A percentile compares a stretch with the other conserved stretches of the same genome.
phyloP scores from a whole-genome alignment of 2,113 vertebrate genomes.

The Pungitius pungitius region DNA sequence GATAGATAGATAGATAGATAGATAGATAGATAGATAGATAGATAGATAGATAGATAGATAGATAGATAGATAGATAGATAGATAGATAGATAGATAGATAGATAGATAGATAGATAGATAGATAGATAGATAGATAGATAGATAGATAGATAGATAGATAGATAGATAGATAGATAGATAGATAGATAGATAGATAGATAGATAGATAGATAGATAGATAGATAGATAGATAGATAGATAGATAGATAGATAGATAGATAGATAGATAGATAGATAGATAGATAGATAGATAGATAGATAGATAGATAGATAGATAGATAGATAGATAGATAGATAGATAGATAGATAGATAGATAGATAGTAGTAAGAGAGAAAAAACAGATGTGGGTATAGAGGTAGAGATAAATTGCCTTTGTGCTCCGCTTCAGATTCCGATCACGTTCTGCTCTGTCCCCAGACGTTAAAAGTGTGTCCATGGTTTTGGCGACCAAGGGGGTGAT shows the following conservation, averaged over 20 bases:
- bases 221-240: too few species aligned
- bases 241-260: too few species aligned
- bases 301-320: constrained; percentile 20
- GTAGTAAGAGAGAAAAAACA: constrained; percentile 23
- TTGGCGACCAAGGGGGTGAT: constrained; percentile 74
- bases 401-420: constrained; percentile 68
- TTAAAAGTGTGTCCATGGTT: constrained; percentile 80
- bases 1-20: not conserved
- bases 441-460: constrained; percentile 77
- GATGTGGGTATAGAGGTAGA: constrained; percentile 42
- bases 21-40: too few species aligned
- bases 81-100: not conserved
- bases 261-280: not conserved
- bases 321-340: constrained; percentile 34
- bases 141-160: too few species aligned
- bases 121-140: too few species aligned
- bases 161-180: too few species aligned
- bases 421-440: constrained; percentile 68
- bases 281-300: not conserved
- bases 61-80: too few species aligned
- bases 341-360: constrained; percentile 33
- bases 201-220: too few species aligned
- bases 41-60: too few species aligned
- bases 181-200: not conserved
- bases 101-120: too few species aligned